phyloP scores from a whole-genome alignment of 2,888 invertebrate genomes.

The Watsonalla binaria region DNA sequence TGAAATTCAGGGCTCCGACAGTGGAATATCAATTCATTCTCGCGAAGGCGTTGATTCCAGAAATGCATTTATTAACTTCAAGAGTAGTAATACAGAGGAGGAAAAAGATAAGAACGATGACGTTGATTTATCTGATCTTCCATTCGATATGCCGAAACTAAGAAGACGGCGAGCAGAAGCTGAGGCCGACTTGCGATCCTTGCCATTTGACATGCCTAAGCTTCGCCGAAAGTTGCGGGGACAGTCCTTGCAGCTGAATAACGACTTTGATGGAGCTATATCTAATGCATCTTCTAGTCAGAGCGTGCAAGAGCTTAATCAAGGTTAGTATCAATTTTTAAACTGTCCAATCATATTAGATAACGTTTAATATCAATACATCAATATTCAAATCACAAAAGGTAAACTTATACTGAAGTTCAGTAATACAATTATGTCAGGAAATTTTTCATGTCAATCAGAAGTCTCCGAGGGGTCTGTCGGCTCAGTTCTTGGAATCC shows the following conservation, averaged over 20 bases:
- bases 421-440: slow-evolving; percentile 34
- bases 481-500: slow-evolving; percentile 48
- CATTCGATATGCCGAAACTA: slow-evolving; percentile 94
- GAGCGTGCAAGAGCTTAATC: slow-evolving; percentile 86
- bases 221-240: slow-evolving; percentile 86
- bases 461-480: slow-evolving; percentile 56
- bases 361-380: not conserved
- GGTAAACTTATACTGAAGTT: slow-evolving; percentile 11
- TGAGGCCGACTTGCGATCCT: slow-evolving; percentile 87
- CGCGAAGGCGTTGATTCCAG: slow-evolving; percentile 86
- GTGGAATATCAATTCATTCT: slow-evolving; percentile 92
- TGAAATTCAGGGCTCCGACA: slow-evolving; percentile 91
- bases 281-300: slow-evolving; percentile 91
- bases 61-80: slow-evolving; percentile 80
- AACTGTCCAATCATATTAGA: not conserved
- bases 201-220: slow-evolving; percentile 96
- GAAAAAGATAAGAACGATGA: slow-evolving; percentile 71
- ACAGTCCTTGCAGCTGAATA: slow-evolving; percentile 78
- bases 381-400: not conserved
- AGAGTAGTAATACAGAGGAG: slow-evolving; percentile 76
- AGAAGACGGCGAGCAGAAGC: slow-evolving; percentile 85
- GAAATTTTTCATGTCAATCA: slow-evolving; percentile 52
- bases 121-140: slow-evolving; percentile 87
- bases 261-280: slow-evolving; percentile 82
- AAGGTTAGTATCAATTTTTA: slow-evolving; percentile 67